Evolutionary conservation across 2,113 vertebrate species (phyloP).

Genomic region (Echinops telfairi): DNA sequence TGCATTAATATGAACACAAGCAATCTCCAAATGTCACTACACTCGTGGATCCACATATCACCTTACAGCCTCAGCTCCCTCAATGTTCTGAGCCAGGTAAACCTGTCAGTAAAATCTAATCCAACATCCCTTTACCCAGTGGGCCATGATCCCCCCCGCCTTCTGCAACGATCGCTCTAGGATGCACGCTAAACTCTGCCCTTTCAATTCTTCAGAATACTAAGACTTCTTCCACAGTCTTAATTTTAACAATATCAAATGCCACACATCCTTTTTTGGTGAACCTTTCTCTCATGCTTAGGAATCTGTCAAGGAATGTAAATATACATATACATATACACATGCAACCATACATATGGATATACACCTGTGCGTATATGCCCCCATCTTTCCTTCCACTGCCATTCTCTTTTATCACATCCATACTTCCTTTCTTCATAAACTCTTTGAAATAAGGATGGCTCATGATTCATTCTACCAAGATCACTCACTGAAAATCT

Average conservation of each 20-base stretch:
- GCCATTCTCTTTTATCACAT: neutral
- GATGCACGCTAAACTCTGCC: neutral
- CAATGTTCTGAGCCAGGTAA: neutral
- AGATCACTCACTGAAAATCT: neutral
- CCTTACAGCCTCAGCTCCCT: neutral
- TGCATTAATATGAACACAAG: neutral
- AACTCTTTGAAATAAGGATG: neutral
- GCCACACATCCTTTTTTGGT: neutral
- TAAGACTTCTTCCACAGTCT: neutral
- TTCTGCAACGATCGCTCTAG: neutral
- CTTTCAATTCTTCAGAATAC: neutral
- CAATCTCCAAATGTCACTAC: neutral
- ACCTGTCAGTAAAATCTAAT: neutral
- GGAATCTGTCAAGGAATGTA: neutral
- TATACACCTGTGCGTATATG: neutral
- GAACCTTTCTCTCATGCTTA: neutral
- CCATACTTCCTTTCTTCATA: neutral
- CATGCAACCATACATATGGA: neutral
- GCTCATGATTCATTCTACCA: neutral
- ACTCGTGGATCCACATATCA: neutral
- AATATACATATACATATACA: too few relatives aligned
- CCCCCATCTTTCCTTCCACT: neutral
- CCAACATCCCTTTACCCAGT: neutral
- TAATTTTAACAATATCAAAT: neutral
- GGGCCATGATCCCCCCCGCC: neutral